These are phyloP conservation scores for Drosophila parthenogenetica DNA, from an alignment of 2,888 invertebrate genomes.

Conservation along the genomic window DNA sequence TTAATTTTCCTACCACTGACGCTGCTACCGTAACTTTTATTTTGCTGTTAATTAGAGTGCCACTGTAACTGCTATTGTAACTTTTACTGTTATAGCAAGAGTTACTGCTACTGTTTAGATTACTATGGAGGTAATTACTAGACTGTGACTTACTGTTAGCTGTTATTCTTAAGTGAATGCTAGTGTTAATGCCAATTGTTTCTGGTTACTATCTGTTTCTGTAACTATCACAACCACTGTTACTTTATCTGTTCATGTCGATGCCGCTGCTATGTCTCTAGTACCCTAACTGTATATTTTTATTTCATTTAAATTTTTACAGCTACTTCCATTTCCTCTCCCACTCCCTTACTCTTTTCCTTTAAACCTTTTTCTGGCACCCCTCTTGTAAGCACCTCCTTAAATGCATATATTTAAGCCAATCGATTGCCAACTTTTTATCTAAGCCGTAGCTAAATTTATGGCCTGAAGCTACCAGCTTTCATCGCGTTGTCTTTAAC, in stretches of 20 bases:
- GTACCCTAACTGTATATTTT: not conserved
- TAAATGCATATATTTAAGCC: too few species aligned
- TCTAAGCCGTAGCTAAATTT: not conserved
- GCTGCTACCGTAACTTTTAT: too few species aligned
- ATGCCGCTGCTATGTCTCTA: not conserved
- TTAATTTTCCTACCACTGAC: too few species aligned
- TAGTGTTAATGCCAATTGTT: not conserved
- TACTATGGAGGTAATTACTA: not conserved
- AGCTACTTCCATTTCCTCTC: too few species aligned
- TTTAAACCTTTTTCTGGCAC: too few species aligned
- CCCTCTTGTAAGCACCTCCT: too few species aligned
- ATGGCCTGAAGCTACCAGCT: conserved; percentile 2
- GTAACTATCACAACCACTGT: not conserved
- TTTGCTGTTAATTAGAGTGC: not conserved
- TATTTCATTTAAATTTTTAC: not conserved
- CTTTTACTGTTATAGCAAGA: not conserved
- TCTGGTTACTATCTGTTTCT: not conserved
- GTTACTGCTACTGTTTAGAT: not conserved
- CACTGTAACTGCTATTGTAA: not conserved
- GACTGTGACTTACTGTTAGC: not conserved
- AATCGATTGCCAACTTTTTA: not conserved
- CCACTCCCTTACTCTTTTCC: too few species aligned
- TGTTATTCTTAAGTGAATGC: not conserved
- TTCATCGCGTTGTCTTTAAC: conserved; percentile 17
- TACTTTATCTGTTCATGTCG: not conserved